Evolutionary conservation across 2,888 invertebrate species (phyloP), one percentile per base, ranked within the genome.

Genomic region (Heliconius cydno): DNA sequence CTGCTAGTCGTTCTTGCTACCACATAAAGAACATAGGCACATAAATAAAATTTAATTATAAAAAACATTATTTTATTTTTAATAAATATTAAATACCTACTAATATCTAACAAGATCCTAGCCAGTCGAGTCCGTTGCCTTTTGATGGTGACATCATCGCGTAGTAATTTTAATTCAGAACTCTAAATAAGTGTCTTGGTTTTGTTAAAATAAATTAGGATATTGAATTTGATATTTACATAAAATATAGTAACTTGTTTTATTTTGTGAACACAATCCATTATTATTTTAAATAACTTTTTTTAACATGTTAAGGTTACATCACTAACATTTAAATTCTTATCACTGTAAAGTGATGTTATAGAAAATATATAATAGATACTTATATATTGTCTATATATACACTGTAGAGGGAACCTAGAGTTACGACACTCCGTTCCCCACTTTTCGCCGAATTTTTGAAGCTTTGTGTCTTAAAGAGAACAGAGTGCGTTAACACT

Each of bases 71-170:
- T 73, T 15, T 25, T 38, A 46, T 66, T 67, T 46, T 52, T 76
- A 52, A 52, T 76, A 46, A 67, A 30, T 13, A 76, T 67, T 76
- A 76, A 60, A 60, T 76, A 66, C n/a, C 34, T 67, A 30, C 38
- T 46, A 68, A 74, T 80, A 74, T 81, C 80, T 82, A 83, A 80
- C 76, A 76, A 83, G 82, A 82, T 83, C 79, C 81, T 81, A 70
- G 81, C 77, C 80, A 83, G 82, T 77, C 76, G 81, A 84, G 83
- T 86, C 91, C 91, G 91, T 90, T 92, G 90, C 84, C 86, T 87
- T 30, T 83, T 76, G 78, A 77, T 74, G 90, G 86, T 93, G 93
- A 93, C 90, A 92, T 93, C 93, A 92, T 85, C 91, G 86, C 86
- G 57, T 80, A 89, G 89, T 84, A 87, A 88, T 88, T 90, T 87